Base-by-base conservation (phyloP, 2,888 invertebrate genomes). In the Dromius quadrimaculatus region DNA sequence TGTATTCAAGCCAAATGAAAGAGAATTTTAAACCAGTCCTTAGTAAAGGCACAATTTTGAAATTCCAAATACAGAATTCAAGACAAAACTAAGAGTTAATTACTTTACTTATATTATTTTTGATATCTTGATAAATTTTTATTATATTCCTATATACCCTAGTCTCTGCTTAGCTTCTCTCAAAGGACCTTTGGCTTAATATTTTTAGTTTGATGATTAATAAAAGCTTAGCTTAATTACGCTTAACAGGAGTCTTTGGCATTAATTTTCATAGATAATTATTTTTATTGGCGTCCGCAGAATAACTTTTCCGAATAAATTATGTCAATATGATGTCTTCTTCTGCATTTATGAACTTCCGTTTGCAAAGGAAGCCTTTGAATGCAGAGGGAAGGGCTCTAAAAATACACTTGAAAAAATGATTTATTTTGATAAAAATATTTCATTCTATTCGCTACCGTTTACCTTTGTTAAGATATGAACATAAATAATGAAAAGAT, bases 1-100 rank as follows among this genome's bases (percentile, higher is more conserved):
- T 28, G 57, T n/a, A 34, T 43, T 59, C 17, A 68, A 59, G 59
- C 59, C 54, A 54, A 68, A 68, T 57, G 9, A 54, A 11, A 47
- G 19, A 15, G 32, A 57, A 38, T 54, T 19, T 68, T 68, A 57
- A 68, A 68, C 45, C 59, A 68, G 68, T 68, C 68, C 68, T 68
- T 68, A 43, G 19, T 59, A 57, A 68, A 68, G 68, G 68, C 68
- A 68, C 68, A 68, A 68, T 68, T 68, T 68, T 57, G 68, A 59
- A 59, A 28, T 59, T 59, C 57, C 54, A 66, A 66, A 66, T 57
- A 57, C 41, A 41, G 50, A 11, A 34, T 65, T 65, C 36, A 64
- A 47, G 54, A 41, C 17, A 38, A 64, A 65, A 65, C 54, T 64
- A 45, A 64, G n/a, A 54, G 19, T 59, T 62, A 41, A 41, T 62